phyloP scores from a whole-genome alignment of 2,113 vertebrate genomes.

The Paraplagusia blochii region DNA sequence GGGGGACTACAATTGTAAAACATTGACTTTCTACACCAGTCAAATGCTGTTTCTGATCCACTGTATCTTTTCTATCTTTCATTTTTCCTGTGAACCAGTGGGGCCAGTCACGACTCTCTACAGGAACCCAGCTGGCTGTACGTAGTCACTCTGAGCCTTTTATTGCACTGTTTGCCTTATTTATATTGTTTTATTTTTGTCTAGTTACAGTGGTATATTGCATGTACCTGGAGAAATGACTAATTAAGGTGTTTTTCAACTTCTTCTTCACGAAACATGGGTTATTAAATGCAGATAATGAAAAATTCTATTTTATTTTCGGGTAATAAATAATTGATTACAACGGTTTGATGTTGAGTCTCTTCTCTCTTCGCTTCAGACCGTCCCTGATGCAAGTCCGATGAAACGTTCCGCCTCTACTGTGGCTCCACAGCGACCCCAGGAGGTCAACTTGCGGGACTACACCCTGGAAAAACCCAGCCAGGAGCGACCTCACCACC shows the following conservation, averaged over 20 bases:
- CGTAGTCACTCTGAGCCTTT: conserved; percentile 59
- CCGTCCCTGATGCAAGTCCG: conserved; percentile 82
- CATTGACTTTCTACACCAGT: too few relatives aligned
- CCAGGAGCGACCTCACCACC: conserved; percentile 76
- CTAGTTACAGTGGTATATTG: too few relatives aligned
- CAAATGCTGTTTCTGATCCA: background rate
- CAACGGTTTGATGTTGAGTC: too few relatives aligned
- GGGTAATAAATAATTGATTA: too few relatives aligned
- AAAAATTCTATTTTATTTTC: too few relatives aligned
- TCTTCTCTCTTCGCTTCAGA: conserved; percentile 62
- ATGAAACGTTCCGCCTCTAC: conserved; percentile 92
- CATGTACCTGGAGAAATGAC: too few relatives aligned
- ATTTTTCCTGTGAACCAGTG: conserved; percentile 61
- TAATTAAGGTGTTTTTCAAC: too few relatives aligned
- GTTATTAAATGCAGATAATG: too few relatives aligned
- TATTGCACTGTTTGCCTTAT: background rate
- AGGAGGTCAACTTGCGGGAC: conserved; percentile 77
- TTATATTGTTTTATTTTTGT: too few relatives aligned
- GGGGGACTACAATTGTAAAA: too few relatives aligned
- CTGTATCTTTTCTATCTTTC: background rate
- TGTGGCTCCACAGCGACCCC: conserved; percentile 82
- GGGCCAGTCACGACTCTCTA: conserved; percentile 77
- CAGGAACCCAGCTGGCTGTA: conserved; percentile 83
- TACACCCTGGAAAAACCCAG: conserved; percentile 78
- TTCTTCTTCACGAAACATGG: too few relatives aligned